Base-by-base conservation (phyloP, 2,113 vertebrate species). In the Alaudala cheleensis region DNA sequence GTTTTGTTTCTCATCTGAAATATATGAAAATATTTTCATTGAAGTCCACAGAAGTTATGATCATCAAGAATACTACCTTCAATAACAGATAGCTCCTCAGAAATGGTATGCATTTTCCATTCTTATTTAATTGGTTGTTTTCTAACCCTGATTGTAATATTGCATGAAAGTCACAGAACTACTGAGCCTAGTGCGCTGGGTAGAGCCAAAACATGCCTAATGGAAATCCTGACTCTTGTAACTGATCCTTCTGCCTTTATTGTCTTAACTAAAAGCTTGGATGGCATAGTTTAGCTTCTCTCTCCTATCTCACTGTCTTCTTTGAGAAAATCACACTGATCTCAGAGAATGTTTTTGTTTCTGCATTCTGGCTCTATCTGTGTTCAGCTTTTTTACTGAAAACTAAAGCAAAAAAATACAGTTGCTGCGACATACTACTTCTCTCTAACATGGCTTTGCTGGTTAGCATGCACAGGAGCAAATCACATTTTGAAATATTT, bases 401-500 rank as follows among this genome's bases (percentile, higher is more conserved):
- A 93, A 74, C 45, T 25, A 54, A 79, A n/a, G 39, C 71, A 10
- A 89, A 91, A 87, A 79, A 5, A 29, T 19, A 64, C 19, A 62
- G 42, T 70, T 88, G 28, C 64, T 70, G 58, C 86, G 76, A 62
- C 14, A 72, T 29, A 25, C 79, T 54, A 18, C 42, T 67, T 84
- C 69, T 73, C 14, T 73, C 33, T 95, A 77, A 54, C 34, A n/a
- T n/a, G 15, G 19, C 47, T 85, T 92, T 49, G 11, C 66, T 93
- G 61, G 74, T 94, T 91, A 80, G 51, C 51, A 89, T 86, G 62
- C 54, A 66, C 8, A 64, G 49, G 28, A 96, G 49, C 19, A 96
- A 94, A 82, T 47, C 26, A 40, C 71, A 74, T 86, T 88, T 72
- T 65, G 44, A 87, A 87, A 93, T 90, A 93, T 90, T 95, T 91